These are phyloP conservation scores for Drosophila burlai DNA, from an alignment of 1,140 invertebrate species.

Conservation along the genomic window DNA sequence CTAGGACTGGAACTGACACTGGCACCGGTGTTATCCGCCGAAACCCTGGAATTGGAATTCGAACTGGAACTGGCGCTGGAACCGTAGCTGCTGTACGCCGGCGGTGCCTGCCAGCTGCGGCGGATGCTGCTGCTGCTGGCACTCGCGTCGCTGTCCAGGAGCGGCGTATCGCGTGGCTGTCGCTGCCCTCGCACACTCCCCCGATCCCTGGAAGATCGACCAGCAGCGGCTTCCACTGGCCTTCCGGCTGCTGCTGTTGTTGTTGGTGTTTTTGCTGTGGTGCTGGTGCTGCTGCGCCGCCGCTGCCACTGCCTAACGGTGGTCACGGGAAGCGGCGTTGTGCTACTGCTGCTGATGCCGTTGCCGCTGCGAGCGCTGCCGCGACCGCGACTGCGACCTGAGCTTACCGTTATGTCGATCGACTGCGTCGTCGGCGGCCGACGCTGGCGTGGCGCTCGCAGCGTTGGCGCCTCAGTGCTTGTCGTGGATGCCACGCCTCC, in stretches of 20 bases:
- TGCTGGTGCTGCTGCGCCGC: conserved; percentile 37
- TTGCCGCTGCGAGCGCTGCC: conserved; percentile 17
- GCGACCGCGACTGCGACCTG: conserved; percentile 36
- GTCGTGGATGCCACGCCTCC: conserved; percentile 48
- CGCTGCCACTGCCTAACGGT: conserved; percentile 15
- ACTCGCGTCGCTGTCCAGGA: conserved; percentile 1
- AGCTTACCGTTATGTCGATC: conserved; percentile 33
- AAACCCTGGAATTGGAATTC: not conserved
- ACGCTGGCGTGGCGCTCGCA: conserved; percentile 71
- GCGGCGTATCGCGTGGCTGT: conserved; percentile 64
- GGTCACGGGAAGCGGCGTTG: conserved; percentile 15
- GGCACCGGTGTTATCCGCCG: not conserved
- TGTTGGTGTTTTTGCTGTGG: conserved; percentile 41
- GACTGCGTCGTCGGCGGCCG: conserved; percentile 68
- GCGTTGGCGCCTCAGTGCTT: conserved; percentile 67
- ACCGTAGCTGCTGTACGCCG: conserved; percentile 9
- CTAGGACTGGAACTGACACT: conserved; percentile 1
- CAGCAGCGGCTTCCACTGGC: not conserved
- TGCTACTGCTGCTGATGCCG: conserved; percentile 17
- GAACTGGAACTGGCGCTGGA: conserved; percentile 1
- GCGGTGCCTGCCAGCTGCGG: conserved; percentile 36
- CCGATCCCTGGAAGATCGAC: conserved; percentile 29
- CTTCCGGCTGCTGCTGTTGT: conserved; percentile 14
- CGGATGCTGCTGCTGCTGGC: conserved; percentile 13
- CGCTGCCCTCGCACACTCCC: conserved; percentile 51